These are phyloP conservation scores for Agrypnus murinus DNA, from an alignment of 2,888 invertebrate species.

Conservation along the genomic window DNA sequence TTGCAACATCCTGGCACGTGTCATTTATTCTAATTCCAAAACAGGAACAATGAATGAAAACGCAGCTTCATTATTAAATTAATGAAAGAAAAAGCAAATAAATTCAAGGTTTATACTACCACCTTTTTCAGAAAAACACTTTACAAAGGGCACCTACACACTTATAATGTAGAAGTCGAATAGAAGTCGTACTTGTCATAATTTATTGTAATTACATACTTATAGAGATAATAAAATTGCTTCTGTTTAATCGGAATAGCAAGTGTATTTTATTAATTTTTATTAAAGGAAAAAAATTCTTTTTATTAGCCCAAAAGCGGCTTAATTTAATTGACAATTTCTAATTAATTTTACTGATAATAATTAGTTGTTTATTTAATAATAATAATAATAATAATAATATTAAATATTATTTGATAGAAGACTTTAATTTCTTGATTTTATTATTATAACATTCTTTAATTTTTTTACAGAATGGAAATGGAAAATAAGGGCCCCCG, in stretches of 20 bases:
- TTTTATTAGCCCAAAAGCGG: too few relatives aligned
- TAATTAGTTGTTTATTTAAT: too few relatives aligned
- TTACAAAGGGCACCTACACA: conserved; percentile 14
- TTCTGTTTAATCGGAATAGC: not conserved
- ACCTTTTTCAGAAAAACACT: not conserved
- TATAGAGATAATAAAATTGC: conserved; percentile 9
- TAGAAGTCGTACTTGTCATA: conserved; percentile 9
- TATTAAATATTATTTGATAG: too few relatives aligned
- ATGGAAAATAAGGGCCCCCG: conserved; percentile 32
- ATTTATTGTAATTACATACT: conserved; percentile 7
- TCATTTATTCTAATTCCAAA: not conserved
- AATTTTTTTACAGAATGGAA: conserved; percentile 41
- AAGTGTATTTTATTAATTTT: too few relatives aligned
- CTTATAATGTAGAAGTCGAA: too few relatives aligned
- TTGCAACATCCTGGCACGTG: conserved; percentile 1
- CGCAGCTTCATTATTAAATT: not conserved
- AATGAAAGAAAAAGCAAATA: too few relatives aligned
- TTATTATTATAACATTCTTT: too few relatives aligned
- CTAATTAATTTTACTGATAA: too few relatives aligned
- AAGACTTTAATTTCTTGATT: too few relatives aligned
- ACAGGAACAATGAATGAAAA: not conserved
- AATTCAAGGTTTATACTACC: not conserved
- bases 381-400: too few relatives aligned
- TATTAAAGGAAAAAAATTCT: too few relatives aligned
- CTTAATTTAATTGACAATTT: too few relatives aligned